Evolutionary conservation across 2,888 invertebrate species (phyloP).

Genomic region (Drosophila longiperda): DNA sequence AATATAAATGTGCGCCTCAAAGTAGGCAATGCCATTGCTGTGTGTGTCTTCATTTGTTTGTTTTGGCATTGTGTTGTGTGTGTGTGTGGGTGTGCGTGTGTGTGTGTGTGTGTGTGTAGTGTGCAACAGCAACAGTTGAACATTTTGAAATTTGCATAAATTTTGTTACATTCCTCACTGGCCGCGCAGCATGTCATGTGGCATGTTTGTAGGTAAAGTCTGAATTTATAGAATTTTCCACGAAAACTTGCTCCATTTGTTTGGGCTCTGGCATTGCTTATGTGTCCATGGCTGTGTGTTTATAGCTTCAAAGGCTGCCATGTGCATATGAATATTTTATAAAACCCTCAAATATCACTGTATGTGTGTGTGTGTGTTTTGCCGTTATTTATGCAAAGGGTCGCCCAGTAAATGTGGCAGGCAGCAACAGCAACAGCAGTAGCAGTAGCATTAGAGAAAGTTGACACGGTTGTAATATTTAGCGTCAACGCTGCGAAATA

Average conservation of each 20-base stretch:
- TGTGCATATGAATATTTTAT: slow-evolving; percentile 77
- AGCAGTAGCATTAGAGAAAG: slow-evolving; percentile 45
- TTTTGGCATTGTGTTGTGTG: background rate
- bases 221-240: slow-evolving; percentile 75
- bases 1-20: slow-evolving; percentile 47
- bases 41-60: background rate
- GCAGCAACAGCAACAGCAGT: slow-evolving; percentile 34
- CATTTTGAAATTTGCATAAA: slow-evolving; percentile 74
- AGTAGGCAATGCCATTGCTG: slow-evolving; percentile 40
- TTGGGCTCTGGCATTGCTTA: slow-evolving; percentile 37
- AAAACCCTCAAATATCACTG: slow-evolving; percentile 53
- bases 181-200: slow-evolving; percentile 14
- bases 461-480: slow-evolving; percentile 62
- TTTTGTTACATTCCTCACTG: slow-evolving; percentile 47
- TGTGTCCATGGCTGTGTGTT: slow-evolving; percentile 37
- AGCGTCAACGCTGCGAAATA: slow-evolving; percentile 52
- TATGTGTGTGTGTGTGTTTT: slow-evolving; percentile 14
- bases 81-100: too few species aligned
- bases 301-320: slow-evolving; percentile 70
- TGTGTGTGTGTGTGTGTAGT: background rate
- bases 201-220: slow-evolving; percentile 46
- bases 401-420: slow-evolving; percentile 27
- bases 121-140: slow-evolving; percentile 67
- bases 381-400: slow-evolving; percentile 43
- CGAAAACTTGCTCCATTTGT: slow-evolving; percentile 69